phyloP scores from a whole-genome alignment of 1,140 invertebrate species.

The Zaprionus nigranus region DNA sequence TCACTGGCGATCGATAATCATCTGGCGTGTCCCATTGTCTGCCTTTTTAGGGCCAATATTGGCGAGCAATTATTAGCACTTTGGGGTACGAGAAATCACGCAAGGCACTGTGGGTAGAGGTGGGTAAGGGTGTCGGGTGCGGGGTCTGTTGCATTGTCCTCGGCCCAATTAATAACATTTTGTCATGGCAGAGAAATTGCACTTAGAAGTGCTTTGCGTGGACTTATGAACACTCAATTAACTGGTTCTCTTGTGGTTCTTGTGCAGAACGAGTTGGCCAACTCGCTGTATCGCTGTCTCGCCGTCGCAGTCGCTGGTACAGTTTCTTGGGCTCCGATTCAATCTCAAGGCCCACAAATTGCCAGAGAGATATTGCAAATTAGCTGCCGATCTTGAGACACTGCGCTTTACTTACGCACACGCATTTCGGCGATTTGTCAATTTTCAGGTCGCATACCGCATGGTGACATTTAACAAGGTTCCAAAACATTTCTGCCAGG shows the following conservation, averaged over 20 bases:
- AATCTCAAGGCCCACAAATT: constrained; percentile 61
- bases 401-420: constrained; percentile 40
- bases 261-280: not conserved
- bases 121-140: not conserved
- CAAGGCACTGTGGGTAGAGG: constrained; percentile 5
- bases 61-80: constrained; percentile 77
- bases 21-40: constrained; percentile 69
- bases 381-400: constrained; percentile 38
- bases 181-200: constrained; percentile 76
- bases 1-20: constrained; percentile 51
- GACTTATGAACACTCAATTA: constrained; percentile 37
- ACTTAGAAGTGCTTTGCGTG: constrained; percentile 20
- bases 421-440: constrained; percentile 78
- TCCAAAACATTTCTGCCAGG: constrained; percentile 56
- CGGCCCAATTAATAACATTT: constrained; percentile 76
- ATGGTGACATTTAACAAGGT: constrained; percentile 80
- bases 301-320: constrained; percentile 9
- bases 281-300: not conserved
- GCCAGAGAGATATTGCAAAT: constrained; percentile 59
- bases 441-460: constrained; percentile 76
- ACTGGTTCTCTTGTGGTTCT: constrained; percentile 32
- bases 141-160: constrained; percentile 53
- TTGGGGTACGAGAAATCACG: constrained; percentile 55
- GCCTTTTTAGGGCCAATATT: constrained; percentile 37
- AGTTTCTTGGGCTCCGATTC: constrained; percentile 39